Evolutionary conservation across 2,797 vertebrate genomes (phyloP), one percentile per base, ranked within the genome.

Genomic region (Decapterus maruadsi): DNA sequence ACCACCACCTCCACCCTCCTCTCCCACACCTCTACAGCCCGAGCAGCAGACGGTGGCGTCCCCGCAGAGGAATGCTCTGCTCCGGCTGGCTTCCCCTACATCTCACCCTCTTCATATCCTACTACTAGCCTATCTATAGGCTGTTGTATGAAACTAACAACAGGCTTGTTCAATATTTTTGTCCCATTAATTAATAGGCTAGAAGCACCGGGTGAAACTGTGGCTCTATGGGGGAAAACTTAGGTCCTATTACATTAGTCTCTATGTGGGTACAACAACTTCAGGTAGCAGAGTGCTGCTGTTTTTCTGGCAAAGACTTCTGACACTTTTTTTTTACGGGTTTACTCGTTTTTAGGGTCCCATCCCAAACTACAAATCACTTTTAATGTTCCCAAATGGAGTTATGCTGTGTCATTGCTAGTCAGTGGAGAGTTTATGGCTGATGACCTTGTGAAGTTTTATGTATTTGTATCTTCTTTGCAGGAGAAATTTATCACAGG

Each of bases 31-130:
- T 42, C 53, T 4, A 11, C 60, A 69, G 77, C 68, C 62, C 56
- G 78, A 57, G 78, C 81, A 73, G 84, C 80, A 85, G 83, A 75
- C 87, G 58, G 64, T 53, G 69, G 72, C 57, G 74, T 82, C 74
- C 80, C 4, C 80, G 55, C 43, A 74, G 51, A 87, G 89, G 89
- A 93, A 87, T 89, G 88, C 82, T 81, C 86, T 54, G 72, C 76
- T 88, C 87, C 87, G 72, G 64, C 68, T 81, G 58, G 50, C 83
- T 79, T 46, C 59, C 8, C 81, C 6, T 36, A 36, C 78, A 65
- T 13, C 59, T 63, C 46, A 16, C 58, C 26, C 42, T 56, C 20
- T 26, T 29, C 13, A 22, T 11, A 22, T 12, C 1, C 26, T 1
- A 26, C n/a, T n/a, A n/a, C n/a, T n/a, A 26, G 3, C 26, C 26